A percentile compares a stretch with the other conserved stretches of the same genome.
These are phyloP conservation scores for Drosophila phalerata DNA, from an alignment of 2,888 invertebrate genomes.

Conservation along the genomic window DNA sequence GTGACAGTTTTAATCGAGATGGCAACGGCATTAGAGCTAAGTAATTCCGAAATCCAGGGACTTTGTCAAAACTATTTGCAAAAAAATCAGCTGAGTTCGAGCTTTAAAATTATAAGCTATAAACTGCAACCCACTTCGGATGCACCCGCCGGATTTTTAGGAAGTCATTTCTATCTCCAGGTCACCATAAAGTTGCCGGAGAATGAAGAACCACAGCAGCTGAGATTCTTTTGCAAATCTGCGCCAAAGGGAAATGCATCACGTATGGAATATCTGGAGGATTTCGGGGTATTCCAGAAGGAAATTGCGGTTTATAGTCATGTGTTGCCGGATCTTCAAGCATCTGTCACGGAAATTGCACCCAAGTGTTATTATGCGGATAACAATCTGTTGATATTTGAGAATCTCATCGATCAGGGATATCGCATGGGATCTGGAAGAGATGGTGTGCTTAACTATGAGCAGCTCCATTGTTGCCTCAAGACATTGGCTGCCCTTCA, in stretches of 20 bases:
- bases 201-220: slow-evolving; percentile 51
- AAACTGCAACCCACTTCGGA: slow-evolving; percentile 72
- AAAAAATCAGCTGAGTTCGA: slow-evolving; percentile 41
- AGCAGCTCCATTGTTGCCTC: slow-evolving; percentile 85
- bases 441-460: slow-evolving; percentile 81
- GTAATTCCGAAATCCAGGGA: slow-evolving; percentile 62
- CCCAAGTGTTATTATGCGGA: slow-evolving; percentile 85
- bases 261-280: slow-evolving; percentile 86
- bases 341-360: slow-evolving; percentile 72
- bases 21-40: slow-evolving; percentile 67
- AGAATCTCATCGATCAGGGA: slow-evolving; percentile 84
- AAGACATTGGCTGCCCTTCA: slow-evolving; percentile 85
- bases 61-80: slow-evolving; percentile 70
- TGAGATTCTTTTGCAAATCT: slow-evolving; percentile 87
- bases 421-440: slow-evolving; percentile 79
- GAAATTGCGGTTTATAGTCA: slow-evolving; percentile 86
- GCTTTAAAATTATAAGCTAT: slow-evolving; percentile 72
- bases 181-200: slow-evolving; percentile 64
- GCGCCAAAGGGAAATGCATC: slow-evolving; percentile 86
- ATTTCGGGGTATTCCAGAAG: slow-evolving; percentile 86
- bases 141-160: slow-evolving; percentile 81
- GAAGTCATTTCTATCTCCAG: slow-evolving; percentile 79
- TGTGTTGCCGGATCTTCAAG: slow-evolving; percentile 84
- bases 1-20: slow-evolving; percentile 53
- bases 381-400: slow-evolving; percentile 85